Base-by-base conservation (phyloP, 2,113 vertebrate genomes). In the Tetrax tetrax region DNA sequence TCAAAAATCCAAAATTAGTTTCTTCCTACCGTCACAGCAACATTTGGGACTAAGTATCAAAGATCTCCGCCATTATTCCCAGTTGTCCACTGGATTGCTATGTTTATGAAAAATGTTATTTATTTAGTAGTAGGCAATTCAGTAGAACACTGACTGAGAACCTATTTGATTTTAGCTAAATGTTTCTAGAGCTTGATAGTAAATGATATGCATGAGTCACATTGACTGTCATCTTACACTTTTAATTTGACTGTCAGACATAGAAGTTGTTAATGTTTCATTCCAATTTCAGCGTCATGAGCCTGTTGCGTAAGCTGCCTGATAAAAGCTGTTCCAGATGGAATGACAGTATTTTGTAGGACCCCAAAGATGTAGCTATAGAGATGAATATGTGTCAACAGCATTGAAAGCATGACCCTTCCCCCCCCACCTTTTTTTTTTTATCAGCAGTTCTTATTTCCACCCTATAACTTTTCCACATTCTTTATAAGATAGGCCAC, bases 241-340 rank as follows among this genome's bases (percentile, higher is more conserved):
- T 94, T 64, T 90, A 87, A 89, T 94, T 22, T 94, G 83, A 88
- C 94, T 95, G 89, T 74, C 95, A 96, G 96, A 95, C 93, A 93
- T 22, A 60, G 50, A 80, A 91, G 89, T 93, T 87, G 80, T 60
- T 95, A 91, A 91, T 37, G 79, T 76, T 94, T 77, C 78, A 25
- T 65, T 96, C 91, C 81, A 92, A 89, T 76, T 84, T 80, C 94
- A 85, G 89, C 4, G 1, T 59, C 79, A 54, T 16, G 84, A 91
- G 81, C 77, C 75, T 81, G 60, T 76, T 86, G 90, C 53, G 6
- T 85, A 92, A 83, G 48, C n/a, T 94, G 81, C 85, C 65, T 95
- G 92, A 92, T 88, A 85, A 94, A 95, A 96, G 54, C 47, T 60
- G 70, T n/a, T 96, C 91, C 82, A 96, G 72, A 93, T 33, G 35